These are phyloP conservation scores for Mixornis gularis DNA, from an alignment of 2,113 vertebrate genomes.

Conservation along the genomic window DNA sequence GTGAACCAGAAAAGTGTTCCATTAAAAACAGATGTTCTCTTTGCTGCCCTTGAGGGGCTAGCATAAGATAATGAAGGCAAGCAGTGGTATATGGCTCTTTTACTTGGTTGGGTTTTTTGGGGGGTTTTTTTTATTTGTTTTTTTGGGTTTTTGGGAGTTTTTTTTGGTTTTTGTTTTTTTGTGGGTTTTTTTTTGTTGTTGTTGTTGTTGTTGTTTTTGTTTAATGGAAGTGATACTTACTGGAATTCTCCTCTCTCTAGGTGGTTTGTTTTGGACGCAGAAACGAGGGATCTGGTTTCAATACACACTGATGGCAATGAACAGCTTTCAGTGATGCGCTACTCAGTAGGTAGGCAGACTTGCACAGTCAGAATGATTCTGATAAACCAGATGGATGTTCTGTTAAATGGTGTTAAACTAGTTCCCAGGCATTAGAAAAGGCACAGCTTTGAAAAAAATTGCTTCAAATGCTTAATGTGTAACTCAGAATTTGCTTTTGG, in stretches of 20 bases:
- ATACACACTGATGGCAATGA: conserved; percentile 98
- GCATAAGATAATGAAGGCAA: neutral
- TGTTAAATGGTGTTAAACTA: neutral
- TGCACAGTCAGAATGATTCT: neutral
- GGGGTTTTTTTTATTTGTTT: too few species aligned
- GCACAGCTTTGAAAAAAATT: neutral
- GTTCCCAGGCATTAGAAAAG: neutral
- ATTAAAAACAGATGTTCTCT: neutral
- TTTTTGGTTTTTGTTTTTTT: too few species aligned
- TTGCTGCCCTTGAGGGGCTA: neutral
- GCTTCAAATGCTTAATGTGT: neutral
- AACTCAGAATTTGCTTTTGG: neutral
- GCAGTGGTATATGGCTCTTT: neutral
- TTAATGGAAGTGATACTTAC: neutral
- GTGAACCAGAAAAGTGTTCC: neutral
- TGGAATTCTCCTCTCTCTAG: conserved; percentile 67
- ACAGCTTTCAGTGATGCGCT: conserved; percentile 96
- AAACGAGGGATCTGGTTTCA: conserved; percentile 91
- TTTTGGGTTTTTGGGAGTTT: too few species aligned
- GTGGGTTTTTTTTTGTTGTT: too few species aligned
- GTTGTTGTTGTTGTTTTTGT: too few species aligned
- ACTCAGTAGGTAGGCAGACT: conserved; percentile 82
- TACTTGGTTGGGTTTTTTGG: neutral
- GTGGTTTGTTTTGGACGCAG: conserved; percentile 96
- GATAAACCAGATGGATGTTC: neutral